Percentiles rank a stretch among this genome's conserved stretches.
phyloP scores from a whole-genome alignment of 2,888 invertebrate genomes.

The Prenolepis imparis region DNA sequence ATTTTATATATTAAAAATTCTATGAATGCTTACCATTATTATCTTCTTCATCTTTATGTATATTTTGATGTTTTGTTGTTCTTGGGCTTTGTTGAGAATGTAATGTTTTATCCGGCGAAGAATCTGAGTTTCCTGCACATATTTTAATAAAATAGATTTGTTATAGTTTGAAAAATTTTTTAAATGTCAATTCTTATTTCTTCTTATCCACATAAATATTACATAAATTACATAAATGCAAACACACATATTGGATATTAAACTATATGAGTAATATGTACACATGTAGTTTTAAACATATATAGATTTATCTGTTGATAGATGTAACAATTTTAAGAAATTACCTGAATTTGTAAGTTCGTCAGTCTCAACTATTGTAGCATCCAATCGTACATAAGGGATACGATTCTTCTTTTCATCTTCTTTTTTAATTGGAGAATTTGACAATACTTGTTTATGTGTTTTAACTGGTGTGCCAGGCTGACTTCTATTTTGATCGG shows the following conservation, averaged over 20 bases:
- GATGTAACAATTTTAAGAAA: neutral
- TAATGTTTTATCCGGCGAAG: neutral
- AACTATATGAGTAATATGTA: neutral
- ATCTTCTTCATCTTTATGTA: neutral
- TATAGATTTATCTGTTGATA: neutral
- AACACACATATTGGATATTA: neutral
- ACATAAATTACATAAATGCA: neutral
- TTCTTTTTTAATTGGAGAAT: constrained; percentile 77
- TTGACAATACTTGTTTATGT: constrained; percentile 70
- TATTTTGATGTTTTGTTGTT: neutral
- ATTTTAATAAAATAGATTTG: constrained; percentile 26
- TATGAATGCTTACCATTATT: constrained; percentile 9
- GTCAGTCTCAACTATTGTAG: constrained; percentile 39
- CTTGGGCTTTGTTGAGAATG: neutral
- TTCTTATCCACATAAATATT: neutral
- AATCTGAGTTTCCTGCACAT: neutral
- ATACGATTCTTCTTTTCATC: constrained; percentile 53
- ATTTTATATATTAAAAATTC: neutral
- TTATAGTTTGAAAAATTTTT: neutral
- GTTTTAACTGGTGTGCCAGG: constrained; percentile 69
- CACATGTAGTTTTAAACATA: neutral
- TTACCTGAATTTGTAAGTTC: constrained; percentile 42
- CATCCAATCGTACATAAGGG: constrained; percentile 47
- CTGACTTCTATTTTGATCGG: constrained; percentile 28
- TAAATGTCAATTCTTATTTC: no score